These are phyloP conservation scores for Subanguina moxae DNA, from an alignment of 1,140 invertebrate genomes.

Conservation along the genomic window DNA sequence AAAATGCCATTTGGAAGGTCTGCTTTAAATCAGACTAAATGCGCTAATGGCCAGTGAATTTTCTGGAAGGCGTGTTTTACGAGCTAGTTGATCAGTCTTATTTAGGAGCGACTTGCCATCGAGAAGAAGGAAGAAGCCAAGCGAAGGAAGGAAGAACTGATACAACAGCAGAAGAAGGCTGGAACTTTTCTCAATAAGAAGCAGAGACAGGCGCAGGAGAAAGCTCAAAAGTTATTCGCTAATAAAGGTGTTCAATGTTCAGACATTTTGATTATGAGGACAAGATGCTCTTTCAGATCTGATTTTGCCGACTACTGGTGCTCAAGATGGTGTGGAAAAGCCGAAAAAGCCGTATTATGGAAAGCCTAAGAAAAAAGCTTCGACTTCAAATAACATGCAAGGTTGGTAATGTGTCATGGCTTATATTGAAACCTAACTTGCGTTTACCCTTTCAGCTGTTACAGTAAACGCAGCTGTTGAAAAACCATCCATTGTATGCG, in stretches of 20 bases:
- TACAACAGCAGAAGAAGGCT: constrained; percentile 50
- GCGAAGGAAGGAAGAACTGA: constrained; percentile 44
- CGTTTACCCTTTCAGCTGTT: neutral
- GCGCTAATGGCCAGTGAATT: too few relatives aligned
- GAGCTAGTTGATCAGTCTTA: too few relatives aligned
- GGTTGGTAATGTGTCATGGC: neutral
- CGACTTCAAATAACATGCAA: neutral
- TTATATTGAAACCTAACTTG: neutral
- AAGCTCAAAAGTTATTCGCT: constrained; percentile 18
- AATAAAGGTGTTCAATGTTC: constrained; percentile 31
- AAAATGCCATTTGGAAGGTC: too few relatives aligned
- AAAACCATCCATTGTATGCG: neutral
- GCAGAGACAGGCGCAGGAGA: constrained; percentile 30
- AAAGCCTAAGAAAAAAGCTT: constrained; percentile 34
- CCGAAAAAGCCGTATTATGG: constrained; percentile 44
- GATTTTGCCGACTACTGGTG: constrained; percentile 8
- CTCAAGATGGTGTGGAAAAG: constrained; percentile 24
- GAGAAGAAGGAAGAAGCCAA: constrained; percentile 46
- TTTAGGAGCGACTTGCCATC: constrained; percentile 30
- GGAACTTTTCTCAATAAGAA: constrained; percentile 53
- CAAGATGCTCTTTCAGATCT: constrained; percentile 19
- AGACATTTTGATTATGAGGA: too few relatives aligned
- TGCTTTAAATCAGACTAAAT: too few relatives aligned
- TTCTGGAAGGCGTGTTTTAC: too few relatives aligned
- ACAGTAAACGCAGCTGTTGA: neutral